phyloP scores from a whole-genome alignment of 2,113 vertebrate species.

The Platysternon megacephalum region DNA sequence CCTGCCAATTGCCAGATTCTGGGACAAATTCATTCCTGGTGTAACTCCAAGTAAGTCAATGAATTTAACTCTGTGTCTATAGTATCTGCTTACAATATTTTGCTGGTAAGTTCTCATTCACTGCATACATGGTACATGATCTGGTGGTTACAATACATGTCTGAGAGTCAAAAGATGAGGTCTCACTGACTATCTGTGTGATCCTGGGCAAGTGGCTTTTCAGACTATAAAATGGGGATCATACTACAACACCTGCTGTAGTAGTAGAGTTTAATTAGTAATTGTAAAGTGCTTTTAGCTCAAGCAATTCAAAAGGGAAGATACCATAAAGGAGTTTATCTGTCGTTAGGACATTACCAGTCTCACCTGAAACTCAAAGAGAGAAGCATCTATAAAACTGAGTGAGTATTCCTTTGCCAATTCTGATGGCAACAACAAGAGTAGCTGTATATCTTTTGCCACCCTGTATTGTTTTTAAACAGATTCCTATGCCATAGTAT shows the following conservation, averaged over 20 bases:
- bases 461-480: background rate
- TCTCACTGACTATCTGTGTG: background rate
- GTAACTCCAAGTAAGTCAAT: background rate
- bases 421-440: background rate
- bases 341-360: constrained; percentile 14
- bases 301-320: constrained; percentile 25
- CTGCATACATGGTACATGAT: background rate
- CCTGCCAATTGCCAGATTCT: constrained; percentile 45
- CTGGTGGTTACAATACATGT: background rate
- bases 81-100: constrained; percentile 1
- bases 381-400: background rate
- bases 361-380: constrained; percentile 8
- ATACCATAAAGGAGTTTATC: constrained; percentile 9
- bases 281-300: constrained; percentile 3
- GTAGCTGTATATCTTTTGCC: background rate
- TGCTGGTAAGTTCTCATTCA: background rate
- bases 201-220: constrained; percentile 14
- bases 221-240: background rate
- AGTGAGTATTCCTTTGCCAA: background rate
- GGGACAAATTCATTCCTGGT: constrained; percentile 41
- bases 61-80: constrained; percentile 52
- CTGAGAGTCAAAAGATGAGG: background rate
- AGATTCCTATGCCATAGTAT: background rate
- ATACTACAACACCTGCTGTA: background rate
- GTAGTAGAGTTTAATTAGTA: constrained; percentile 43